Percentiles rank a stretch among this genome's conserved stretches.
phyloP scores from a whole-genome alignment of 2,113 vertebrate species.

The Condylura cristata region DNA sequence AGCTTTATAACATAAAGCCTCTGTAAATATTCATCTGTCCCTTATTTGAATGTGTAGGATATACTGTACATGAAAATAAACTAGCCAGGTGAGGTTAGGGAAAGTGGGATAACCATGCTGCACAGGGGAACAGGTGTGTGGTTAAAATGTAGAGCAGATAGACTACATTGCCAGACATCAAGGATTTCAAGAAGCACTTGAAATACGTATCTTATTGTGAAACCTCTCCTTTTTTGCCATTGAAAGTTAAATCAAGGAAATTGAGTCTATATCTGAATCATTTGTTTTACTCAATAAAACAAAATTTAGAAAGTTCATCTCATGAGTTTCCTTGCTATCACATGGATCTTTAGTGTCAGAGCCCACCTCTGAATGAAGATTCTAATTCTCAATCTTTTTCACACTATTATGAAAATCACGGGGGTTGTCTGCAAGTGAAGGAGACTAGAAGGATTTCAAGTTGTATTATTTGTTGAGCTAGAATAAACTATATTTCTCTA shows the following conservation, averaged over 20 bases:
- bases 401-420: neutral
- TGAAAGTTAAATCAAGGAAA: neutral
- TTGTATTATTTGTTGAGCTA: neutral
- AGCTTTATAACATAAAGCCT: neutral
- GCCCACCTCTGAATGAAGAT: neutral
- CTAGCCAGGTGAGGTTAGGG: neutral
- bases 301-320: neutral
- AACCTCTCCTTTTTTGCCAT: neutral
- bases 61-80: neutral
- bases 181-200: neutral
- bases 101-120: neutral
- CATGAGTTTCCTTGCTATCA: neutral
- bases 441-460: neutral
- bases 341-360: neutral
- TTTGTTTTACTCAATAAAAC: neutral
- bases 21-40: neutral
- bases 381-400: neutral
- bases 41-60: neutral
- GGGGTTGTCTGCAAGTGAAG: neutral
- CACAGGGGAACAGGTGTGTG: rapidly evolving
- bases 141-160: neutral
- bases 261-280: neutral
- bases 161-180: too few species aligned
- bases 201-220: neutral
- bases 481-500: neutral